phyloP scores from a whole-genome alignment of 2,113 vertebrate genomes.

The Nerophis ophidion region DNA sequence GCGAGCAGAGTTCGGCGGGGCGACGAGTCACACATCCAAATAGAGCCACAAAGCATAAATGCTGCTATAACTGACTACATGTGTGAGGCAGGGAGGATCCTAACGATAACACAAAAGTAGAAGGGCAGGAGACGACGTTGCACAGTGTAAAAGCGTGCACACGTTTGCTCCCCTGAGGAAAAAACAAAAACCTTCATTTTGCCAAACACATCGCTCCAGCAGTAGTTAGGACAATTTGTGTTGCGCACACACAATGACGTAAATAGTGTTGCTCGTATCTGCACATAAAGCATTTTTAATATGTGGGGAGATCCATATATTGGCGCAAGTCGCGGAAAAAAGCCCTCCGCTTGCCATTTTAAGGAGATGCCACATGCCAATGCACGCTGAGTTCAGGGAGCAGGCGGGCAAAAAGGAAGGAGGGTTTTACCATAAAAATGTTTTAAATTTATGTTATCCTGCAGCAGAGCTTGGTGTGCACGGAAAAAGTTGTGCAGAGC shows the following conservation, averaged over 20 bases:
- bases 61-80: constrained; percentile 18
- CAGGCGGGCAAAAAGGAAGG: no score
- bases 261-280: neutral
- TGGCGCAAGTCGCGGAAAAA: neutral
- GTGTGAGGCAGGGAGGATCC: constrained; percentile 1
- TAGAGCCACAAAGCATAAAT: neutral
- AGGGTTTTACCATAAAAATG: no score
- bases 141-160: neutral
- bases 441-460: no score
- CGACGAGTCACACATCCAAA: constrained; percentile 18
- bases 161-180: neutral
- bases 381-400: no score
- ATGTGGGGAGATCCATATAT: neutral
- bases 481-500: no score
- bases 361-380: no score
- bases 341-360: no score
- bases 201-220: no score
- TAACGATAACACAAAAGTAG: neutral
- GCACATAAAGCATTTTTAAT: neutral
- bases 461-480: no score
- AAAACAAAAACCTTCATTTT: neutral
- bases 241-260: neutral
- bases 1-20: constrained; percentile 45
- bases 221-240: neutral
- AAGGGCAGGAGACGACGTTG: neutral